A percentile compares a stretch with the other conserved stretches of the same genome.
Evolutionary conservation across 2,888 invertebrate genomes (phyloP).

Genomic region (Ethmia dodecea): DNA sequence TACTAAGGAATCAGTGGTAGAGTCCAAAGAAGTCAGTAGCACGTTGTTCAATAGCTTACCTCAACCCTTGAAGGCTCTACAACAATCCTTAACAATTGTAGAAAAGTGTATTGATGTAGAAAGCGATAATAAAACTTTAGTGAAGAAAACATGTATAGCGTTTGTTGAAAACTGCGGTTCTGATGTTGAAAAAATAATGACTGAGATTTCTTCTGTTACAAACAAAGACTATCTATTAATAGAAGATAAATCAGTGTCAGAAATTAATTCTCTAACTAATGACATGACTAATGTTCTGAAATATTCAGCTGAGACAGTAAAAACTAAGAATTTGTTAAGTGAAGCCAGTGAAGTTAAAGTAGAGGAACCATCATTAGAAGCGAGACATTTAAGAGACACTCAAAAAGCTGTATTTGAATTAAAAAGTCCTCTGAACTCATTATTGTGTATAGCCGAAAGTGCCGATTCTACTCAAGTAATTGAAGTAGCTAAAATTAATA

Average conservation of each 20-base stretch:
- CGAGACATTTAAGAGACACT: slow-evolving; percentile 55
- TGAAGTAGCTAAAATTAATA: slow-evolving; percentile 35
- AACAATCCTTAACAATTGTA: slow-evolving; percentile 80
- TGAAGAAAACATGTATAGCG: slow-evolving; percentile 82
- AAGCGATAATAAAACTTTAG: slow-evolving; percentile 81
- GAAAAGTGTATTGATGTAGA: slow-evolving; percentile 84
- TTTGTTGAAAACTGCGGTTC: slow-evolving; percentile 79
- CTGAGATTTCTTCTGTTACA: slow-evolving; percentile 60
- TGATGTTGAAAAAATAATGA: slow-evolving; percentile 73
- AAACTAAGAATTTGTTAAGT: slow-evolving; percentile 51
- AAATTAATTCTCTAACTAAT: slow-evolving; percentile 60
- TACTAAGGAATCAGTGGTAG: slow-evolving; percentile 58
- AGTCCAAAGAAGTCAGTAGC: slow-evolving; percentile 55
- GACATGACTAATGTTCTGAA: slow-evolving; percentile 72
- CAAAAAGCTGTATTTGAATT: slow-evolving; percentile 63
- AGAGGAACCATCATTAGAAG: slow-evolving; percentile 43
- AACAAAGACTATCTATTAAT: slow-evolving; percentile 57
- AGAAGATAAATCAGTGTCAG: slow-evolving; percentile 49
- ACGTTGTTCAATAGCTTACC: slow-evolving; percentile 77
- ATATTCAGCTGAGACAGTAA: slow-evolving; percentile 74
- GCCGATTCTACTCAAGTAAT: slow-evolving; percentile 39
- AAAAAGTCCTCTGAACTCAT: slow-evolving; percentile 49
- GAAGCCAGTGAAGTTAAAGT: slow-evolving; percentile 51
- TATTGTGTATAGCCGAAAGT: slow-evolving; percentile 49
- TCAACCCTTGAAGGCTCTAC: slow-evolving; percentile 79